Evolutionary conservation across 2,113 vertebrate genomes (phyloP), one percentile per base, ranked within the genome.

Genomic region (Pluvianellus socialis): DNA sequence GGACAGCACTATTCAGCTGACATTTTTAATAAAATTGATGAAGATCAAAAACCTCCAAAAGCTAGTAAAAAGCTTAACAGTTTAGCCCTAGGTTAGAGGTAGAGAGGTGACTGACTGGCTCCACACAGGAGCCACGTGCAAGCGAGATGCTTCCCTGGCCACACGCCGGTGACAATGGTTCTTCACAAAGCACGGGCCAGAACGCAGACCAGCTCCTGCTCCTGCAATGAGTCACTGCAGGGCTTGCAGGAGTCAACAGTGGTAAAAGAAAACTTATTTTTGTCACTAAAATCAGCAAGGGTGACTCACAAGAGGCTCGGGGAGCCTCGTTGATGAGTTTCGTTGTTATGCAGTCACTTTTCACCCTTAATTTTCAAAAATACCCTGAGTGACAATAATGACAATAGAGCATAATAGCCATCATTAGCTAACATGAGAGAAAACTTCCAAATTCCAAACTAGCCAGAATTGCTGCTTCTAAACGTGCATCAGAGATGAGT

Each of bases 321-420:
- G 91, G 89, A 94, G 87, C 90, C 67, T 92, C 4, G 4, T 1
- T 95, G 91, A 94, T 87, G 90, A 91, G 38, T 79, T 71, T 90
- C 65, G 65, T 53, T 97, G 68, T 93, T 83, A 62, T 17, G 24
- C 79, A 77, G 80, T 74, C 84, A 71, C 91, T 94, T 91, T 89
- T 67, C 89, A 92, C 72, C 90, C 75, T 55, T 66, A 63, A 83
- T 62, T 92, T 94, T 88, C 88, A 97, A 92, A 94, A 96, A 95
- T 47, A 92, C 50, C 32, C 86, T 4, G 30, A 95, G 77, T 70
- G 74, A 93, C 87, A 94, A 83, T 65, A 82, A 90, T 38, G 79
- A 79, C 86, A 92, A 70, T 44, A 68, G 58, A 88, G n/a, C 33
- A 32, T 86, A 96, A 94, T 28, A 83, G 71, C 58, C 85, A 53